Evolutionary conservation across 2,113 vertebrate genomes (phyloP).

Genomic region (Taurulus bubalis): DNA sequence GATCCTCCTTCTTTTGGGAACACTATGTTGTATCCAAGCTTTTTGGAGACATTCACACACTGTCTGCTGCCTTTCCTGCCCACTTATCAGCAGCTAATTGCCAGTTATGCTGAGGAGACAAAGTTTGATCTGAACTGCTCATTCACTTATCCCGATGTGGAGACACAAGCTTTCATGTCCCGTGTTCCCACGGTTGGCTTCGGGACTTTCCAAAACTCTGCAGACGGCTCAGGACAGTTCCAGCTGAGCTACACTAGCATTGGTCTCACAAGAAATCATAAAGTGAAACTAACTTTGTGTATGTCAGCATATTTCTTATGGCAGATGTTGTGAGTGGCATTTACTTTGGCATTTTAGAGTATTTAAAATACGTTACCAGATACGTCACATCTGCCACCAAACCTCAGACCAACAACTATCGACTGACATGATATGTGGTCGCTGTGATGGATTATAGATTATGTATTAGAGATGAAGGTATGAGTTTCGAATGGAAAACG

Average conservation of each 20-base stretch:
- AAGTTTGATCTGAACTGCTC: constrained; percentile 63
- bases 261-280: neutral
- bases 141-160: constrained; percentile 69
- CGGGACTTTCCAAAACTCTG: constrained; percentile 64
- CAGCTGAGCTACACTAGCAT: neutral
- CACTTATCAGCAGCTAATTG: constrained; percentile 79
- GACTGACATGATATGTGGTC: neutral
- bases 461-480: neutral
- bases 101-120: constrained; percentile 70
- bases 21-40: constrained; percentile 12
- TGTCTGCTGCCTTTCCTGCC: constrained; percentile 78
- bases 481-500: neutral
- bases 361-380: neutral
- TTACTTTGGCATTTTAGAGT: neutral
- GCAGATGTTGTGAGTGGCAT: neutral
- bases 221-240: constrained; percentile 31
- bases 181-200: constrained; percentile 64
- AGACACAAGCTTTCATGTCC: constrained; percentile 68
- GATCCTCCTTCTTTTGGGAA: constrained; percentile 6
- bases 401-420: neutral
- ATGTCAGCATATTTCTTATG: neutral
- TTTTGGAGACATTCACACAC: constrained; percentile 58
- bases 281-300: neutral
- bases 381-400: neutral
- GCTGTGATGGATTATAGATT: neutral